Conservation (phyloP, 1,140 invertebrate species). For the Panonychus citri region DNA sequence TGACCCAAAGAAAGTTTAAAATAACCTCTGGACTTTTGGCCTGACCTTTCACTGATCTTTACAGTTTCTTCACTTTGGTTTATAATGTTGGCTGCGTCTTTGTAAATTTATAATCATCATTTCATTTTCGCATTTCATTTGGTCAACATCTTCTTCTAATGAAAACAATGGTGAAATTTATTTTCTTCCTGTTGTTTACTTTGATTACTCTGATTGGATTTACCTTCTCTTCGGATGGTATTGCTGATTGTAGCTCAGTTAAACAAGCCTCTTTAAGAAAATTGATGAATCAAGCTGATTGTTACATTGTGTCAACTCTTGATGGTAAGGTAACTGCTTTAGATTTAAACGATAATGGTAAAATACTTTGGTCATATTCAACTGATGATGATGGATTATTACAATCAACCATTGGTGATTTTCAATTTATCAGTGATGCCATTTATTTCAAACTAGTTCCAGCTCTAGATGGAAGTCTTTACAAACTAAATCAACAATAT, state of each 20-base stretch:
- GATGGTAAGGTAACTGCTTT: conserved; percentile 14
- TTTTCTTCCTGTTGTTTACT: too few relatives aligned
- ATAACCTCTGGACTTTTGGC: too few relatives aligned
- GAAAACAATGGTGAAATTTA: too few relatives aligned
- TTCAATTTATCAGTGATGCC: conserved; percentile 56
- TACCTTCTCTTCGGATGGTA: too few relatives aligned
- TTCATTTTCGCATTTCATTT: too few relatives aligned
- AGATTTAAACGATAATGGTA: conserved; percentile 8
- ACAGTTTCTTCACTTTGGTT: too few relatives aligned
- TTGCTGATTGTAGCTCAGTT: background rate
- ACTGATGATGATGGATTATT: conserved; percentile 8
- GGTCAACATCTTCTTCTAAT: too few relatives aligned
- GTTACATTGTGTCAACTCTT: conserved; percentile 11
- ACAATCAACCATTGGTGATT: conserved; percentile 12
- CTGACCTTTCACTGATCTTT: too few relatives aligned
- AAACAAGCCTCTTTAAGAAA: background rate
- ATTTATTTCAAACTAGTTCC: conserved; percentile 67
- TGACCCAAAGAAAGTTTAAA: too few relatives aligned
- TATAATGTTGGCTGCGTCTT: too few relatives aligned
- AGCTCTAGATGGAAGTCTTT: conserved; percentile 64
- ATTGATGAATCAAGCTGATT: background rate
- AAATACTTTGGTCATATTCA: conserved; percentile 9
- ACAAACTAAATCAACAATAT: conserved; percentile 54
- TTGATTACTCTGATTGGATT: too few relatives aligned
- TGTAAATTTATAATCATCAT: too few relatives aligned